Conservation (phyloP, 37 sponge, comb jelly and placozoan genomes). For the Halisarca cf. caerulea region DNA sequence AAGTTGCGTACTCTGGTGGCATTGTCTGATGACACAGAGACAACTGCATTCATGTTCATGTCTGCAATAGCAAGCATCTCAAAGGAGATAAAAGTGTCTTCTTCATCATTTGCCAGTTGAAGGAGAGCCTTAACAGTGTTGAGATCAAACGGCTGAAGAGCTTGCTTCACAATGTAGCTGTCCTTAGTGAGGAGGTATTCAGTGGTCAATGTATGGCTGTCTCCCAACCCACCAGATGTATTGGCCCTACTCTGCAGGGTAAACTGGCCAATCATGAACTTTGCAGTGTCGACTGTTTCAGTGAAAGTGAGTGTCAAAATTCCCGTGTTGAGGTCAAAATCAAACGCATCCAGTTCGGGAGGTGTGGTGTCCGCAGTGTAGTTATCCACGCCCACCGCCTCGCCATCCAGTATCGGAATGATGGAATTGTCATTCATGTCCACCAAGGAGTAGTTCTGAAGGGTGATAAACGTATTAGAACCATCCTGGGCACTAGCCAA, state of each 20-base stretch:
- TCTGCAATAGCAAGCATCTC: constrained; percentile 63
- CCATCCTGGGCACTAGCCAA: constrained; percentile 60
- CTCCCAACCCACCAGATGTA: neutral
- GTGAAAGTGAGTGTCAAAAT: constrained; percentile 66
- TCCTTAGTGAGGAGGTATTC: constrained; percentile 62
- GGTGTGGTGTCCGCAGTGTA: constrained; percentile 80
- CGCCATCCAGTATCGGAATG: constrained; percentile 34
- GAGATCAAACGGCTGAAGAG: constrained; percentile 57
- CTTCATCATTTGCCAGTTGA: constrained; percentile 56
- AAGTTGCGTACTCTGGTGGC: constrained; percentile 46
- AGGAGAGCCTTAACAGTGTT: constrained; percentile 74
- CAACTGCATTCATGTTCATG: constrained; percentile 75
- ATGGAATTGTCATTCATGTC: constrained; percentile 85
- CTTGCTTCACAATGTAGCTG: constrained; percentile 52
- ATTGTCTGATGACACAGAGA: constrained; percentile 31
- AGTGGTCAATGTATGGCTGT: constrained; percentile 53
- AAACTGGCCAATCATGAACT: constrained; percentile 59
- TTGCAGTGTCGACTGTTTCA: constrained; percentile 81
- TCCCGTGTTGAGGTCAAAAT: constrained; percentile 73
- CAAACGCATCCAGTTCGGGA: constrained; percentile 65
- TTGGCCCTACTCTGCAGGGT: constrained; percentile 65
- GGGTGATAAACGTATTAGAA: constrained; percentile 60
- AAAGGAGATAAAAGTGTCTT: constrained; percentile 68
- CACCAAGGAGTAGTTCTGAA: constrained; percentile 55
- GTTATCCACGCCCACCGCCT: constrained; percentile 45